Conservation (phyloP, 2,797 vertebrate genomes). For the Enteromius afrohamiltoni region DNA sequence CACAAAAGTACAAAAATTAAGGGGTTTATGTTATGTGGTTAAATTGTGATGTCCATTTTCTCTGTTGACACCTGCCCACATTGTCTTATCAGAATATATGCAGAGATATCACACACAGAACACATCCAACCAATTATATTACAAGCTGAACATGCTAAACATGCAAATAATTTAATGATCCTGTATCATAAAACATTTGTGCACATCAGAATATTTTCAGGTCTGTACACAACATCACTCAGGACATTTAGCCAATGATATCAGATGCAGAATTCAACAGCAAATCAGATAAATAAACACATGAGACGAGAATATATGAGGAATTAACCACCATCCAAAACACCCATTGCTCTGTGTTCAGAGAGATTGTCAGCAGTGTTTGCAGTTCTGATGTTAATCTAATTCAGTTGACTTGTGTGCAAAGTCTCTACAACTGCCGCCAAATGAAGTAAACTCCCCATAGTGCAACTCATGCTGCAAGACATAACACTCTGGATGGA, state of each 20-base stretch:
- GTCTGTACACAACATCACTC: neutral
- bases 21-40: neutral
- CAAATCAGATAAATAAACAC: slow-evolving; percentile 30
- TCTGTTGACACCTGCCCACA: neutral
- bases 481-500: slow-evolving; percentile 18
- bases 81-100: slow-evolving; percentile 4
- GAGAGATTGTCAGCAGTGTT: neutral
- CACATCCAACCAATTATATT: neutral
- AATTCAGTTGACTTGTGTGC: slow-evolving; percentile 2
- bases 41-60: neutral
- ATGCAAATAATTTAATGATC: neutral
- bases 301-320: slow-evolving; percentile 13
- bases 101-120: neutral
- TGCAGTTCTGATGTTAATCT: neutral
- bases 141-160: neutral
- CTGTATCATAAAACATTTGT: neutral
- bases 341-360: slow-evolving; percentile 1
- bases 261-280: neutral
- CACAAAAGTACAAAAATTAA: neutral
- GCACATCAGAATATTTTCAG: slow-evolving; percentile 3
- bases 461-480: slow-evolving; percentile 37
- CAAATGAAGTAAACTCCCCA: slow-evolving; percentile 39
- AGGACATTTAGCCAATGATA: neutral
- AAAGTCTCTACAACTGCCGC: neutral
- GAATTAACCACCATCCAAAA: neutral